These are phyloP conservation scores for Saccostrea glomerata DNA, from an alignment of 1,140 invertebrate species.

Conservation along the genomic window DNA sequence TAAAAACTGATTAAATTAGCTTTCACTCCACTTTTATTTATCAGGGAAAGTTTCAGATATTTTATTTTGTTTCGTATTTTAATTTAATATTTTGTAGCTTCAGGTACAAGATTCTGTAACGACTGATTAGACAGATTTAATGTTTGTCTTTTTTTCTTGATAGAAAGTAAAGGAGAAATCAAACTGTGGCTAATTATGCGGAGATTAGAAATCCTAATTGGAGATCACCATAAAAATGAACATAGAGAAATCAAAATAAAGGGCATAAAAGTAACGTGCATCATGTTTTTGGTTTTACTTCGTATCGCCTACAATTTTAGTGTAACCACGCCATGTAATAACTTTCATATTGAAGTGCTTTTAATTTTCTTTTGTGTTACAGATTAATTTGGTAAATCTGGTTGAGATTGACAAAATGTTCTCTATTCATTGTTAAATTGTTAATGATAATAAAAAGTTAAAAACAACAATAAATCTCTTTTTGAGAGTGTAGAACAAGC, in stretches of 20 bases:
- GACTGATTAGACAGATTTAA: neutral
- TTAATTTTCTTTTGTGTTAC: neutral
- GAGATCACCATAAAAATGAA: neutral
- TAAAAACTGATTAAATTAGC: conserved; percentile 35
- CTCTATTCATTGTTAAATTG: too few species aligned
- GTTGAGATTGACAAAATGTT: too few species aligned
- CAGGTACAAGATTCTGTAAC: neutral
- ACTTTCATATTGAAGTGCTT: neutral
- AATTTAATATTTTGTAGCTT: conserved; percentile 12
- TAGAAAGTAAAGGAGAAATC: neutral
- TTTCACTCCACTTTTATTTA: conserved; percentile 35
- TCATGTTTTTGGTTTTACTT: neutral
- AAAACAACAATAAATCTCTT: too few species aligned
- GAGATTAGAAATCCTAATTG: neutral
- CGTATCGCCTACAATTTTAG: neutral
- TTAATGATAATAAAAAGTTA: too few species aligned
- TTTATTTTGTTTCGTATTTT: conserved; percentile 33
- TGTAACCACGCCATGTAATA: neutral
- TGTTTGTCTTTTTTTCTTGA: neutral
- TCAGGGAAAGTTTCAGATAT: conserved; percentile 25
- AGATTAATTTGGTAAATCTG: too few species aligned
- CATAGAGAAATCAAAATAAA: neutral
- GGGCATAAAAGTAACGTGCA: too few species aligned
- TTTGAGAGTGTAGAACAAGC: too few species aligned
- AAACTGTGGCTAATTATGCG: neutral